These are phyloP conservation scores for Erebia ligea DNA, from an alignment of 2,888 invertebrate species.

Conservation along the genomic window DNA sequence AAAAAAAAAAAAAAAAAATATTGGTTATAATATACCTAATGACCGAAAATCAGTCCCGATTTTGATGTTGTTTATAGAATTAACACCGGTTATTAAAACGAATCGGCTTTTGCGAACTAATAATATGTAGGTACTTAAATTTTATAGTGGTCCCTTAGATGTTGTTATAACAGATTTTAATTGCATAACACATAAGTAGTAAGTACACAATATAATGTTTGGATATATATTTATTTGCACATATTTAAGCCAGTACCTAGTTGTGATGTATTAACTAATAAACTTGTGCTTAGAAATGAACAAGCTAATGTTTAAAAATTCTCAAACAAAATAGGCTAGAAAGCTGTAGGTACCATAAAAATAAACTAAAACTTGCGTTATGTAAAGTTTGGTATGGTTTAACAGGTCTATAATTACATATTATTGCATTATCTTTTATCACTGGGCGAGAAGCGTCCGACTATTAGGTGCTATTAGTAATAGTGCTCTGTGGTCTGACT, in stretches of 20 bases:
- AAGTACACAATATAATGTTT: no score
- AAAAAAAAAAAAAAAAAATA: no score
- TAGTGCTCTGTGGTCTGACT: slow-evolving; percentile 15
- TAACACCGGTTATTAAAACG: no score
- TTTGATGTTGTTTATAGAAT: no score
- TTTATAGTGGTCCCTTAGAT: no score
- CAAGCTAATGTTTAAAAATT: not conserved
- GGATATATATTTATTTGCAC: no score
- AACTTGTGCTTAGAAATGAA: not conserved
- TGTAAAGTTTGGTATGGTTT: slow-evolving; percentile 22
- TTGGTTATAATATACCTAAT: no score
- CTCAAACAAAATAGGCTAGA: not conserved
- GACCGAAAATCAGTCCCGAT: no score
- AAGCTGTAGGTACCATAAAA: slow-evolving; percentile 15
- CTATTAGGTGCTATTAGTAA: slow-evolving; percentile 28
- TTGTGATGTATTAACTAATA: not conserved
- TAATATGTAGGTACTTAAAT: no score
- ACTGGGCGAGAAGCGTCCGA: slow-evolving; percentile 49
- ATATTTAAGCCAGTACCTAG: not conserved
- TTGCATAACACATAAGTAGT: no score
- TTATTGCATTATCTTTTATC: slow-evolving; percentile 46
- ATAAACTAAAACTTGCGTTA: slow-evolving; percentile 17
- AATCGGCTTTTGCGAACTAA: no score
- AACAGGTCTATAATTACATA: slow-evolving; percentile 42
- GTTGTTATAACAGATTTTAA: no score